Evolutionary conservation across 2,888 invertebrate species (phyloP), one percentile per base, ranked within the genome.

Genomic region (Taenaris catops): DNA sequence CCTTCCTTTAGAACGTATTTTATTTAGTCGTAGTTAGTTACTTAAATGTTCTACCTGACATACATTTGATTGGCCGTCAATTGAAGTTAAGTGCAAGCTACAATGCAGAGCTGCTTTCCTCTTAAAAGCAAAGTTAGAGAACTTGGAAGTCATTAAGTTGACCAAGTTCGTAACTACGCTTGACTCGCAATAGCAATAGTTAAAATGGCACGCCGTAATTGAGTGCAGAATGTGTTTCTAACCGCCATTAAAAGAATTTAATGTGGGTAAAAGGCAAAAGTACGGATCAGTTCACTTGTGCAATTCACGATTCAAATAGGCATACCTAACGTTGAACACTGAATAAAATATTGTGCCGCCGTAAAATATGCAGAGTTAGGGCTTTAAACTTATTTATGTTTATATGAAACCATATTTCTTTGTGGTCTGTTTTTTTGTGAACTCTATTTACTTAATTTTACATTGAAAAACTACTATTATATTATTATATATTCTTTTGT

Each of bases 51-150:
- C n/a, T 11, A n/a, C n/a, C n/a, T n/a, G n/a, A n/a, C n/a, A n/a
- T n/a, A n/a, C n/a, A 25, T 41, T 38, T 24, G 18, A 28, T 23
- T 37, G 25, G 25, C 11, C 25, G 33, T 34, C 38, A 38, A 41
- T 34, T 38, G 37, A 41, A 41, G 25, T 41, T 34, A 33, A 29
- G 31, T 23, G 32, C 33, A 34, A 37, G 25, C 37, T 14, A 17
- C 33, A 29, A 28, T 31, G 25, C 27, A 24, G 25, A 23, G 25
- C 28, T 24, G 37, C 28, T 29, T 29, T 38, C 37, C 37, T 25
- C 29, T 29, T 29, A 41, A 41, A 41, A 38, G 38, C 37, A 28
- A 41, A 41, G 41, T 41, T 41, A 41, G 38, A 12, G 29, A 38
- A 41, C 28, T 38, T 26, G 28, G 26, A 34, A 41, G 37, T 41